A percentile compares a stretch with the other conserved stretches of the same genome.
phyloP scores from a whole-genome alignment of 2,113 vertebrate genomes.

The Danionella cerebrum region DNA sequence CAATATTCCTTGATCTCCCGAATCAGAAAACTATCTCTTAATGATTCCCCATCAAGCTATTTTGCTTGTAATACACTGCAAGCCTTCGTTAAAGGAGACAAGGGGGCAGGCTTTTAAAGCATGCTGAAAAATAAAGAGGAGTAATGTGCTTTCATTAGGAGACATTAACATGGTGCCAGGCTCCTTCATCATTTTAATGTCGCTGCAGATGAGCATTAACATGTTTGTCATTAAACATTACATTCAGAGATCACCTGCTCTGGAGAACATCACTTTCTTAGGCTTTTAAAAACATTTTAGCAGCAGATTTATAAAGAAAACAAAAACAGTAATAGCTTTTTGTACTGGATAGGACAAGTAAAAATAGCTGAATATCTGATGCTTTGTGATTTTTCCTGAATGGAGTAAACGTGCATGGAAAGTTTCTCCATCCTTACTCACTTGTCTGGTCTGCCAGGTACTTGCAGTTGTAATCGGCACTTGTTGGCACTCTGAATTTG shows the following conservation, averaged over 20 bases:
- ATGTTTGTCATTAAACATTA: conserved; percentile 27
- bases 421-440: conserved; percentile 53
- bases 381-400: too few relatives aligned
- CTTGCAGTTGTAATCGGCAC: conserved; percentile 84
- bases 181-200: conserved; percentile 27
- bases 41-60: conserved; percentile 29
- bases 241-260: conserved; percentile 16
- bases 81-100: conserved; percentile 13
- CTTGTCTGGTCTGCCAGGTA: conserved; percentile 90
- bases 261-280: background rate
- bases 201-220: conserved; percentile 3
- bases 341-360: background rate
- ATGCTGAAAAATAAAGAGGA: background rate
- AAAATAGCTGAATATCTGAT: too few relatives aligned
- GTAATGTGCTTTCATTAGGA: background rate
- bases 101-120: conserved; percentile 23
- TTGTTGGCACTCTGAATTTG: conserved; percentile 95
- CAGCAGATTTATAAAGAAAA: background rate
- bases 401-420: background rate
- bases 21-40: conserved; percentile 35
- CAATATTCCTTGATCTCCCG: conserved; percentile 22
- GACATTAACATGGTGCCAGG: background rate
- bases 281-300: background rate
- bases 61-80: conserved; percentile 20
- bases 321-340: too few relatives aligned